Conservation (phyloP, 1,140 invertebrate species). For the Ostrea edulis region DNA sequence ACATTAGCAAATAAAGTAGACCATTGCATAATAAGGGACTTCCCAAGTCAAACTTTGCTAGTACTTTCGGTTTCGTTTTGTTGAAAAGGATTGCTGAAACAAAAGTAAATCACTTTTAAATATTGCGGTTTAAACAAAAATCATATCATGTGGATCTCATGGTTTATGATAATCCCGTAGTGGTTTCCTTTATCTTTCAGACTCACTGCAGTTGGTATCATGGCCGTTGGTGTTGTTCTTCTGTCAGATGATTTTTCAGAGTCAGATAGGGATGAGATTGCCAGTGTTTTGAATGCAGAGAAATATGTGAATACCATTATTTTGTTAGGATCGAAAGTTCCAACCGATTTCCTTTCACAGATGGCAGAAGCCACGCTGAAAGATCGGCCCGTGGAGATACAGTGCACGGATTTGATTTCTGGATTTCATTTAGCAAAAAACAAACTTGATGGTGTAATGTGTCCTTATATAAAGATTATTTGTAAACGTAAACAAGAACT, state of each 20-base stretch:
- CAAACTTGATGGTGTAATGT: neutral
- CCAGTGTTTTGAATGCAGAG: neutral
- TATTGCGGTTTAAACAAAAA: neutral
- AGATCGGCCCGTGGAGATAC: neutral
- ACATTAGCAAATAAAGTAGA: neutral
- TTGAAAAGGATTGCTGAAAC: neutral
- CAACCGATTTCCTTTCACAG: neutral
- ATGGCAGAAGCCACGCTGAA: neutral
- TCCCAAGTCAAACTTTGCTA: neutral
- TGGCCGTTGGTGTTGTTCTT: neutral
- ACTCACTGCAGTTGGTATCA: too few relatives aligned
- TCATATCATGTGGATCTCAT: neutral
- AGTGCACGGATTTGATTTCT: neutral
- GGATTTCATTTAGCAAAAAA: constrained; percentile 19
- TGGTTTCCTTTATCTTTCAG: neutral
- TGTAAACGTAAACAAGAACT: neutral
- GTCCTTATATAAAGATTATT: neutral
- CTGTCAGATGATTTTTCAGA: neutral
- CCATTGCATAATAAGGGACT: constrained; percentile 22
- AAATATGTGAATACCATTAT: neutral
- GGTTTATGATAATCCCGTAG: neutral
- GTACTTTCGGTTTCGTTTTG: neutral
- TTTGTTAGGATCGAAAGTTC: neutral
- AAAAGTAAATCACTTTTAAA: neutral
- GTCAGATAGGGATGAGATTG: neutral